Evolutionary conservation across 2,113 vertebrate species (phyloP).

Genomic region (Peromyscus californicus): DNA sequence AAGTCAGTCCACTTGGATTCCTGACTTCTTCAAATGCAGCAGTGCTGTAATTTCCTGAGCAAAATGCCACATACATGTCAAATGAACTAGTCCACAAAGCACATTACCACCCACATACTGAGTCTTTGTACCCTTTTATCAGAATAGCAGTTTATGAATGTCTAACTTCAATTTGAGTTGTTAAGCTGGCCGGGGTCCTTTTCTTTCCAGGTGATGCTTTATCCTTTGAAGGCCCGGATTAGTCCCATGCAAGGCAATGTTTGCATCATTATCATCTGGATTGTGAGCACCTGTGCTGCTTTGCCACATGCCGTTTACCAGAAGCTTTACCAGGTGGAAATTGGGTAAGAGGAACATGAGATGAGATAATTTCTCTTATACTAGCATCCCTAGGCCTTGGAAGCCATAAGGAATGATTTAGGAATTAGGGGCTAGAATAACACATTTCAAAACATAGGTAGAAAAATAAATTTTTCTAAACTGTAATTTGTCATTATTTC

Average conservation of each 20-base stretch:
- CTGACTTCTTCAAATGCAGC: conserved; percentile 15
- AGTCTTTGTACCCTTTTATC: conserved; percentile 12
- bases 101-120: neutral
- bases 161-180: neutral
- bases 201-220: conserved; percentile 88
- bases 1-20: neutral
- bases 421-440: neutral
- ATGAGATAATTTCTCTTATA: neutral
- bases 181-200: neutral
- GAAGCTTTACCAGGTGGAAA: conserved; percentile 87
- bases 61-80: neutral
- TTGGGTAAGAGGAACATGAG: conserved; percentile 84
- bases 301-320: conserved; percentile 91
- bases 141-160: neutral
- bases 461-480: conserved; percentile 5
- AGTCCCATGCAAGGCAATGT: conserved; percentile 87
- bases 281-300: conserved; percentile 90
- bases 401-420: neutral
- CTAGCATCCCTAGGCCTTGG: neutral
- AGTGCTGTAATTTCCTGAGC: conserved; percentile 5
- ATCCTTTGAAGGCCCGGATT: conserved; percentile 89
- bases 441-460: neutral
- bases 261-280: conserved; percentile 89
- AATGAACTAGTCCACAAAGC: conserved; percentile 2
- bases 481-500: neutral